Evolutionary conservation across 2,113 vertebrate genomes (phyloP).

Genomic region (Gopherus evgoodei): DNA sequence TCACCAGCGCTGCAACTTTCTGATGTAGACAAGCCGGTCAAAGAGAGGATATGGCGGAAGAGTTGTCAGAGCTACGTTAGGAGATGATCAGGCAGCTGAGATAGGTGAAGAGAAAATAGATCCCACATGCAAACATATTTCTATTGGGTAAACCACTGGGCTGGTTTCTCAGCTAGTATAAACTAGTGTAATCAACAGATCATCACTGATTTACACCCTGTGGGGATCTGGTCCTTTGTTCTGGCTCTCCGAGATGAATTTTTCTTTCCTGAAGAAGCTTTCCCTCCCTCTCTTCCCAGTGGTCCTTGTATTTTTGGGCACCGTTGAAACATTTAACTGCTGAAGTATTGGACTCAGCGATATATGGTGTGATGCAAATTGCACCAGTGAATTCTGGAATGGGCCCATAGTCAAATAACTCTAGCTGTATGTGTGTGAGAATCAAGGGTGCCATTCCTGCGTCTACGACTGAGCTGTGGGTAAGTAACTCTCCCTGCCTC

Average conservation of each 20-base stretch:
- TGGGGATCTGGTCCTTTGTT: neutral
- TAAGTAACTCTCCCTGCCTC: neutral
- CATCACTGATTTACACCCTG: neutral
- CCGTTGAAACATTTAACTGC: neutral
- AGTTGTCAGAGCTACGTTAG: neutral
- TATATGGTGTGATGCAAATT: neutral
- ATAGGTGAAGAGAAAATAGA: neutral
- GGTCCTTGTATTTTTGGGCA: neutral
- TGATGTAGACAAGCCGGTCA: no score
- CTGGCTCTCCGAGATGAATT: neutral
- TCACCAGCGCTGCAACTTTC: no score
- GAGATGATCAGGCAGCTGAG: neutral
- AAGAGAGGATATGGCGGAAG: neutral
- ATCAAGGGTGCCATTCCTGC: neutral
- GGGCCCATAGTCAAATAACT: neutral
- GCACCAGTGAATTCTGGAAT: neutral
- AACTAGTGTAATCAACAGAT: neutral
- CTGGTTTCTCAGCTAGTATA: neutral
- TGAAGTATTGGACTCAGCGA: neutral
- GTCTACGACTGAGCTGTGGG: neutral
- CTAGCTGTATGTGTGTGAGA: neutral
- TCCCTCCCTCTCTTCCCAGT: no score
- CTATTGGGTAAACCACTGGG: neutral
- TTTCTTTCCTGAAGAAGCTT: neutral
- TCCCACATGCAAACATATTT: neutral